Evolutionary conservation across 2,888 invertebrate species (phyloP).

Genomic region (Nycteola revayana): DNA sequence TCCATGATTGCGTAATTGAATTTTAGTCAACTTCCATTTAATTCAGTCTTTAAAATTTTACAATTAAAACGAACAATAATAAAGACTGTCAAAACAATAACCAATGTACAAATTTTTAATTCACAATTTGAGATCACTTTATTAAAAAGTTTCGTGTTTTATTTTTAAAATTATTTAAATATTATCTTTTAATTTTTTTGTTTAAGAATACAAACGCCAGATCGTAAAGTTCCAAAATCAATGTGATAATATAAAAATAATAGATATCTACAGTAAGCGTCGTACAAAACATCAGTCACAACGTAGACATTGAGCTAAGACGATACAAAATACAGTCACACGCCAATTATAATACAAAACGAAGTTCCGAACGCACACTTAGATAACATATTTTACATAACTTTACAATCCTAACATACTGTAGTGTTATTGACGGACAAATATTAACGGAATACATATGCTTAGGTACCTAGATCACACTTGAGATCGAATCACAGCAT

Average conservation of each 20-base stretch:
- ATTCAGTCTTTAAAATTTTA: slow-evolving; percentile 78
- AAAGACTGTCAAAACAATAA: slow-evolving; percentile 47
- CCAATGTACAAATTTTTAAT: slow-evolving; percentile 43
- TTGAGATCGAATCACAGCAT: too few species aligned
- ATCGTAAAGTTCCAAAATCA: slow-evolving; percentile 18
- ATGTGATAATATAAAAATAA: slow-evolving; percentile 29
- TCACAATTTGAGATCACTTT: slow-evolving; percentile 25
- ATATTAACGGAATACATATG: too few species aligned
- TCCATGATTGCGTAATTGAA: slow-evolving; percentile 75
- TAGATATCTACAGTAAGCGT: slow-evolving; percentile 30
- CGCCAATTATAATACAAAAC: slow-evolving; percentile 17
- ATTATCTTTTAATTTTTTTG: slow-evolving; percentile 6
- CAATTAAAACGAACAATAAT: slow-evolving; percentile 58
- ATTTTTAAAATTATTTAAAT: slow-evolving; percentile 7
- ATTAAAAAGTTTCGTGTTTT: slow-evolving; percentile 21
- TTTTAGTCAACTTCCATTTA: slow-evolving; percentile 68
- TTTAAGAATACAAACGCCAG: slow-evolving; percentile 11
- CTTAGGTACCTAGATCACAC: too few species aligned
- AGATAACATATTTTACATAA: too few species aligned
- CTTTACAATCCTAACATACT: too few species aligned
- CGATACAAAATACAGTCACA: slow-evolving; percentile 36
- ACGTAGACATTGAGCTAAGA: slow-evolving; percentile 60
- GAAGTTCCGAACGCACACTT: slow-evolving; percentile 1
- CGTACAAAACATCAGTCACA: slow-evolving; percentile 52
- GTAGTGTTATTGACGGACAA: too few species aligned